Conservation (phyloP, 1,140 invertebrate species). For the Drosophila truncata region DNA sequence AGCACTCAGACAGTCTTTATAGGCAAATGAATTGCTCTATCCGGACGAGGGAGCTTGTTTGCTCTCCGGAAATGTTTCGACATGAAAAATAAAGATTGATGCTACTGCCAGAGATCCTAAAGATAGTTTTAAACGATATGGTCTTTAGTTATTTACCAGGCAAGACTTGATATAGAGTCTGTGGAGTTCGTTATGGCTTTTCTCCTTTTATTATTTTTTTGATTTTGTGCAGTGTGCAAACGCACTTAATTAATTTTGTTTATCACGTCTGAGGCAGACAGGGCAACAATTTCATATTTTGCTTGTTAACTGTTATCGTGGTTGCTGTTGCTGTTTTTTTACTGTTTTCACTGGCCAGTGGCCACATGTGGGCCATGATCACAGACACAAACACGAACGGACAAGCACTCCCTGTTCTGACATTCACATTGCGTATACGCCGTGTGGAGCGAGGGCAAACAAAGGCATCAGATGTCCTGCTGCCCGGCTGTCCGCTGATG, state of each 20-base stretch:
- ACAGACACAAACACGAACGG: neutral
- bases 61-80: slow-evolving; percentile 15
- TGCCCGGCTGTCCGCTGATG: slow-evolving; percentile 42
- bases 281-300: slow-evolving; percentile 73
- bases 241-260: slow-evolving; percentile 77
- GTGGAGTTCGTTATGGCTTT: neutral
- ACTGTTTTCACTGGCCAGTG: slow-evolving; percentile 16
- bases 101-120: neutral
- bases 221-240: slow-evolving; percentile 43
- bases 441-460: slow-evolving; percentile 46
- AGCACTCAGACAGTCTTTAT: slow-evolving; percentile 43
- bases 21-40: slow-evolving; percentile 37
- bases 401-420: slow-evolving; percentile 1
- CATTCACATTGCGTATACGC: slow-evolving; percentile 53
- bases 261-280: slow-evolving; percentile 55
- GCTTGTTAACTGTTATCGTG: slow-evolving; percentile 68
- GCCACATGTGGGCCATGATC: slow-evolving; percentile 22
- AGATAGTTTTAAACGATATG: slow-evolving; percentile 15
- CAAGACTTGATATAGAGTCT: slow-evolving; percentile 16
- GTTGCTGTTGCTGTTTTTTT: slow-evolving; percentile 27
- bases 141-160: slow-evolving; percentile 9
- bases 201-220: no score
- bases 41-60: slow-evolving; percentile 17
- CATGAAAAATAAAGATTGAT: slow-evolving; percentile 41
- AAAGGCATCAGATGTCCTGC: slow-evolving; percentile 42